Percentiles rank a stretch among this genome's conserved stretches.
phyloP scores from a whole-genome alignment of 2,888 invertebrate species.

The Amiota communis region DNA sequence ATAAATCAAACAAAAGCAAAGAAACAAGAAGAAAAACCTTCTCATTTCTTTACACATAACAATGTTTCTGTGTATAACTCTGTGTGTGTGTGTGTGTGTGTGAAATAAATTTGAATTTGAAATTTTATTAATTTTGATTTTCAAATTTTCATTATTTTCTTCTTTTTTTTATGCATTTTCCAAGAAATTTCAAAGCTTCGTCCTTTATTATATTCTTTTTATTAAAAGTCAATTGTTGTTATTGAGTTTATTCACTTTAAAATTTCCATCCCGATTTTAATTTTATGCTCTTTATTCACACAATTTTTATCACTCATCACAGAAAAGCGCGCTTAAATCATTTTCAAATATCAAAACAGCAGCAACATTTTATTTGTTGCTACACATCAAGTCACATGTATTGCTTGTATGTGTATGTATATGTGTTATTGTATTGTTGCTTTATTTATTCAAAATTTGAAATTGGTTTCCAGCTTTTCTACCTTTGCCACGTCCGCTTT shows the following conservation, averaged over 20 bases:
- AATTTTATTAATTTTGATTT: slow-evolving; percentile 6
- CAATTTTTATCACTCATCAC: slow-evolving; percentile 20
- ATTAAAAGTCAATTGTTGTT: background rate
- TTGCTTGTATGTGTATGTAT: slow-evolving; percentile 43
- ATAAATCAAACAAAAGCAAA: background rate
- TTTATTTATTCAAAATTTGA: slow-evolving; percentile 30
- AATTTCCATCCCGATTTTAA: background rate
- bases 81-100: too few relatives aligned
- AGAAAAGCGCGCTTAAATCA: slow-evolving; percentile 3
- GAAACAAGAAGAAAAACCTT: background rate
- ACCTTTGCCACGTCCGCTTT: slow-evolving; percentile 60
- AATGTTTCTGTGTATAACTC: too few relatives aligned
- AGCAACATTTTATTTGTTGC: slow-evolving; percentile 14
- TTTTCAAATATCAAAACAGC: background rate
- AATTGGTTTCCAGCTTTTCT: slow-evolving; percentile 36
- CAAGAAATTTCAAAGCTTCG: background rate
- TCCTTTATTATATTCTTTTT: background rate
- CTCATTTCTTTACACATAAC: too few relatives aligned
- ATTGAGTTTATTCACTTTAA: background rate
- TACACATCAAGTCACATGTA: background rate
- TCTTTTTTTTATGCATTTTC: background rate
- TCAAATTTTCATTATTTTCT: background rate
- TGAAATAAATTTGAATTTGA: background rate
- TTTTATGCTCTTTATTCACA: background rate
- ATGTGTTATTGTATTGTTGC: too few relatives aligned